Evolutionary conservation across 2,888 invertebrate genomes (phyloP).

Genomic region (Cremastobaeus sp.): DNA sequence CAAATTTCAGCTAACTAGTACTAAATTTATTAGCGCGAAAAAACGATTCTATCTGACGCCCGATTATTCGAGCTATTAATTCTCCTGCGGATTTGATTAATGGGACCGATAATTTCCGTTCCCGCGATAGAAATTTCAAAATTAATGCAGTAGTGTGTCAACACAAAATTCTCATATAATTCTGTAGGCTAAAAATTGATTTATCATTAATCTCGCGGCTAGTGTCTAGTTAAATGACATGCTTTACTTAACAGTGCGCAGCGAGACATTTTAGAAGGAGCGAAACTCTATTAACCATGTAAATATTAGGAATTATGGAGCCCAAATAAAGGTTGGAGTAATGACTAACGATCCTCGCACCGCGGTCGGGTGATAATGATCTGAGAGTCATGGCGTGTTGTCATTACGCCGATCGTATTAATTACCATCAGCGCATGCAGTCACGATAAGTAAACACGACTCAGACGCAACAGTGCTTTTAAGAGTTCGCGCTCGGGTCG

Average conservation of each 20-base stretch:
- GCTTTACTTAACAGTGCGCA: slow-evolving; percentile 20
- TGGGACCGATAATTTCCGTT: too few relatives aligned
- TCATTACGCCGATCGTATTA: slow-evolving; percentile 65
- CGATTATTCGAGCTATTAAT: too few relatives aligned
- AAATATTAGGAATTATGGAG: slow-evolving; percentile 23
- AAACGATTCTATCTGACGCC: too few relatives aligned
- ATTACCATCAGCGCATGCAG: slow-evolving; percentile 65
- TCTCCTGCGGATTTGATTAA: too few relatives aligned
- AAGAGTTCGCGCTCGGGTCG: too few relatives aligned
- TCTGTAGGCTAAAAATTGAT: too few relatives aligned
- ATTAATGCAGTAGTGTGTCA: too few relatives aligned
- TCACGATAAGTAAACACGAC: slow-evolving; percentile 14
- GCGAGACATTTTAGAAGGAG: not conserved
- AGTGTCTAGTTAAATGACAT: slow-evolving; percentile 1
- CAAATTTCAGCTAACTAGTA: too few relatives aligned
- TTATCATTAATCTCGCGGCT: slow-evolving; percentile 16
- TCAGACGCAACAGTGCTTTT: too few relatives aligned
- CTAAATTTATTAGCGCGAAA: too few relatives aligned
- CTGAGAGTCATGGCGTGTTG: slow-evolving; percentile 60
- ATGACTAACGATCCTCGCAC: slow-evolving; percentile 65
- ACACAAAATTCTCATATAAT: too few relatives aligned
- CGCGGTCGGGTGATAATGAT: slow-evolving; percentile 66
- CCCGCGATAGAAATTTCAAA: too few relatives aligned
- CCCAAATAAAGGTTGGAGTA: slow-evolving; percentile 44
- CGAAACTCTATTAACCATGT: slow-evolving; percentile 19